A percentile compares a stretch with the other conserved stretches of the same genome.
Conservation (phyloP, 2,797 vertebrate genomes). For the Coregonus suidteri region DNA sequence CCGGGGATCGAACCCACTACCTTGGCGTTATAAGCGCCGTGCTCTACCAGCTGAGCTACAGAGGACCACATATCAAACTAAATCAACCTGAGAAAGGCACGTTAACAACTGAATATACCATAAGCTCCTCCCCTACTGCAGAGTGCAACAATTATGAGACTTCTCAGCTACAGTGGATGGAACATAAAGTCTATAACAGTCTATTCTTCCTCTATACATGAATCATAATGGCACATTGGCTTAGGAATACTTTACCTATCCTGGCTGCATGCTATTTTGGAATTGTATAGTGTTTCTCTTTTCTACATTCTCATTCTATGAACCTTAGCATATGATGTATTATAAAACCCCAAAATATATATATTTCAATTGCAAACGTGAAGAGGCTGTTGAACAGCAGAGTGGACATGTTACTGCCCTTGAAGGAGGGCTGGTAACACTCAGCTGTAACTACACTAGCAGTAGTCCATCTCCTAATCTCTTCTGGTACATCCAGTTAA, state of each 20-base stretch:
- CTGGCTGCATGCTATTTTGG: slow-evolving; percentile 6
- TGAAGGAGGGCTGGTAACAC: slow-evolving; percentile 34
- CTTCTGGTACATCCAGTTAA: slow-evolving; percentile 49
- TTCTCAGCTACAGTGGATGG: neutral
- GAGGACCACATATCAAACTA: too few species aligned
- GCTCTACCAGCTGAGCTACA: too few species aligned
- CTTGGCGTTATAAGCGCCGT: too few species aligned
- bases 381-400: slow-evolving; percentile 30
- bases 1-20: too few species aligned
- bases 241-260: neutral
- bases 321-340: neutral
- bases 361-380: too few species aligned
- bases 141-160: neutral
- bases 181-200: neutral
- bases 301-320: neutral
- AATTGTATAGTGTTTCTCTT: slow-evolving; percentile 10
- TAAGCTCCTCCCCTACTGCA: neutral
- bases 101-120: neutral
- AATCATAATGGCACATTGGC: neutral
- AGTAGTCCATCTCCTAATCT: neutral
- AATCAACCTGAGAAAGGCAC: neutral
- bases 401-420: slow-evolving; percentile 19
- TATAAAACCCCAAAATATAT: neutral
- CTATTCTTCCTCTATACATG: neutral
- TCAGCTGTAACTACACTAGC: slow-evolving; percentile 42